Evolutionary conservation across 2,113 vertebrate species (phyloP).

Genomic region (Anarrhichthys ocellatus): DNA sequence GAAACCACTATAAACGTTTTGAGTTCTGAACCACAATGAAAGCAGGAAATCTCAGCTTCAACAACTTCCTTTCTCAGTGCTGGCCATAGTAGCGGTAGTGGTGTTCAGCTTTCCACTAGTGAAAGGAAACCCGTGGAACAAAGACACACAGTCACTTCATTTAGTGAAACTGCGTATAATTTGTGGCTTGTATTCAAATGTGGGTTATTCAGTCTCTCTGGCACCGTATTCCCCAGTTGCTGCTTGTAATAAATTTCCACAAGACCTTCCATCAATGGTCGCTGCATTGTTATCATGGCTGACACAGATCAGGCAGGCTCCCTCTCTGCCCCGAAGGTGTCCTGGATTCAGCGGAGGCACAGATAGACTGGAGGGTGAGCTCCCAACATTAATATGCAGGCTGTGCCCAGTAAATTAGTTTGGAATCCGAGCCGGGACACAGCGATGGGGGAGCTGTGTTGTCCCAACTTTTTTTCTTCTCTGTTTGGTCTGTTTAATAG

Average conservation of each 20-base stretch:
- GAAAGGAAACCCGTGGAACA: constrained; percentile 89
- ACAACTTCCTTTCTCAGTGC: constrained; percentile 95
- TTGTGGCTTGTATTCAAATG: constrained; percentile 90
- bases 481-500: constrained; percentile 44
- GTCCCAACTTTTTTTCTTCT: constrained; percentile 22
- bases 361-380: constrained; percentile 52
- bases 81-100: constrained; percentile 84
- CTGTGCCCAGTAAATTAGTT: constrained; percentile 57
- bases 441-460: constrained; percentile 15
- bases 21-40: constrained; percentile 91
- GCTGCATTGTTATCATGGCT: constrained; percentile 76
- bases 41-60: constrained; percentile 97
- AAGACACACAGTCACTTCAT: constrained; percentile 88
- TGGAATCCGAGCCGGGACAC: constrained; percentile 52
- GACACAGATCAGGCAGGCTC: constrained; percentile 64
- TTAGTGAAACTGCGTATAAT: constrained; percentile 92
- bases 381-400: constrained; percentile 71
- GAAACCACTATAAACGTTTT: constrained; percentile 93
- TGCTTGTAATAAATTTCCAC: constrained; percentile 78
- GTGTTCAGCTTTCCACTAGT: constrained; percentile 86
- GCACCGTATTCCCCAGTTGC: constrained; percentile 70
- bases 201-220: constrained; percentile 80
- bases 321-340: constrained; percentile 66
- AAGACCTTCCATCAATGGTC: constrained; percentile 76
- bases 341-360: constrained; percentile 68